Evolutionary conservation across 2,113 vertebrate species (phyloP), one percentile per base, ranked within the genome.

Genomic region (Macquaria australasica): DNA sequence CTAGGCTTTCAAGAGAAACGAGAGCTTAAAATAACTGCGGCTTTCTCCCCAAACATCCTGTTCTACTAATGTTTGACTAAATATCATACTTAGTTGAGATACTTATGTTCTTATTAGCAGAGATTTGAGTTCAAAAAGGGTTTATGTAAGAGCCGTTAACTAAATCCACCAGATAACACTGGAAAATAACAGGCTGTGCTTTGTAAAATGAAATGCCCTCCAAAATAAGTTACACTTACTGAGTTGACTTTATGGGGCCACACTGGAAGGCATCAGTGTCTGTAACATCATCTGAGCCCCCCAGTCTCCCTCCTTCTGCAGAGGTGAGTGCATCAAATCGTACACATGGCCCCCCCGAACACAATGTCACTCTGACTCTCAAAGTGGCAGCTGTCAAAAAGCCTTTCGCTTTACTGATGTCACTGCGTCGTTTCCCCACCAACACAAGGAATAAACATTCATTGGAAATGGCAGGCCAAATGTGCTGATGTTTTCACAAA

Each of bases 401-500:
- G 73, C 63, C 73, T 84, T 77, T 81, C 82, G 84, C 53, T 63
- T 39, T 64, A 56, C 82, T 69, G 81, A 88, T 77, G 86, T 85
- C 89, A 73, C 73, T 0, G 78, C 84, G 75, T 88, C 75, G 73
- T 81, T 81, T 82, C 83, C 69, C 77, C 66, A 87, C 64, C 81
- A 55, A 85, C 79, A 72, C 14, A 45, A 68, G 39, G 50, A 77
- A 77, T 41, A 73, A 86, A 89, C 79, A 62, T 23, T 89, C 78
- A 88, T 77, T 73, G 73, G 72, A 86, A 50, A 88, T 39, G 82
- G 70, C 89, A 87, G 83, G 55, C 28, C 66, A 53, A 91, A 86
- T 88, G 78, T 92, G 91, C 91, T 93, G 90, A 92, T 82, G 88
- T 84, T 88, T 84, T 58, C 87, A 89, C 79, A 91, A 88, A 88